These are phyloP conservation scores for Calephelis virginiensis DNA, from an alignment of 1,140 invertebrate species.

Conservation along the genomic window DNA sequence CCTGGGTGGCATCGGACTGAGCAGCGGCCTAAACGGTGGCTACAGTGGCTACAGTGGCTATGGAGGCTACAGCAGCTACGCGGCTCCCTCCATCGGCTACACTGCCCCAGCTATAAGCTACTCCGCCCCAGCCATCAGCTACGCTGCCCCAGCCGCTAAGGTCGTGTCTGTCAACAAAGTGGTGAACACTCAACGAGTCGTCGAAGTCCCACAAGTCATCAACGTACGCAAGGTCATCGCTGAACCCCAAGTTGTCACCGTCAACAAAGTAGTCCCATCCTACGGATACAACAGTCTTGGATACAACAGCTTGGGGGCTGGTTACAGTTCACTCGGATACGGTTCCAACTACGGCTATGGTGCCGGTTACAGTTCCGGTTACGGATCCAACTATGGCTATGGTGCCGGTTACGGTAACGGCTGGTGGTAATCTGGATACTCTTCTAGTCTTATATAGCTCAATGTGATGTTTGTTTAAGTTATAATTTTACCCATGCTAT, in stretches of 20 bases:
- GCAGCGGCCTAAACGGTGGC: slow-evolving; percentile 12
- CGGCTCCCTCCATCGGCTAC: slow-evolving; percentile 25
- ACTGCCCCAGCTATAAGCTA: slow-evolving; percentile 21
- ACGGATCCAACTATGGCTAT: background rate
- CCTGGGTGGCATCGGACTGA: slow-evolving; percentile 16
- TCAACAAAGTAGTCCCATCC: slow-evolving; percentile 37
- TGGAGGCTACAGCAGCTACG: slow-evolving; percentile 29
- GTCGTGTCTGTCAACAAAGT: slow-evolving; percentile 43
- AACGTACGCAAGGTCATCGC: slow-evolving; percentile 43
- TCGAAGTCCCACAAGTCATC: slow-evolving; percentile 40
- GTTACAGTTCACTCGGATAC: background rate
- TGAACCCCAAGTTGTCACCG: slow-evolving; percentile 38
- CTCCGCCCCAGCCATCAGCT: slow-evolving; percentile 25
- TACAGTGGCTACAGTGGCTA: slow-evolving; percentile 19
- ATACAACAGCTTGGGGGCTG: slow-evolving; percentile 14
- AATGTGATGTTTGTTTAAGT: slow-evolving; percentile 16
- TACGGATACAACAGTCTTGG: slow-evolving; percentile 21
- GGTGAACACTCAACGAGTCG: slow-evolving; percentile 32
- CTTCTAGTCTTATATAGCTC: background rate
- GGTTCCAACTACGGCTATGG: background rate
- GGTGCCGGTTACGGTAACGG: slow-evolving; percentile 7
- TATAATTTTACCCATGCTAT: background rate
- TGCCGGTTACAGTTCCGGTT: slow-evolving; percentile 10
- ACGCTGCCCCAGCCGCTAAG: slow-evolving; percentile 25
- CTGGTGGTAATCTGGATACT: slow-evolving; percentile 19